These are phyloP conservation scores for Saguinus imperator DNA, from an alignment of 2,113 vertebrate genomes.

Conservation along the genomic window DNA sequence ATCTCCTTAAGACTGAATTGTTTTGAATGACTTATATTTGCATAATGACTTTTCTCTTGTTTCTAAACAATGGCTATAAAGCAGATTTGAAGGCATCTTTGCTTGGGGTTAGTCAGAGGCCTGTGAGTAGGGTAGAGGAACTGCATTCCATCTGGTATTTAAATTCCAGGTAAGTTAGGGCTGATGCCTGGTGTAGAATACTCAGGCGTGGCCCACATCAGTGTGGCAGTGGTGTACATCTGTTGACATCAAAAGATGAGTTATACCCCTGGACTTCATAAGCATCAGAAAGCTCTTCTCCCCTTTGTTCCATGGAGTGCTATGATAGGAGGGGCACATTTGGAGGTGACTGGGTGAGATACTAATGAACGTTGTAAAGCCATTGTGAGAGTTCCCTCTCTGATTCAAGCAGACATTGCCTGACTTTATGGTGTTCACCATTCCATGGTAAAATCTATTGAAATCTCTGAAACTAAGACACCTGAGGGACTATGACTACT, in stretches of 20 bases:
- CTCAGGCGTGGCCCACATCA: neutral
- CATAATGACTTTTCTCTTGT: neutral
- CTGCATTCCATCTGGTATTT: neutral
- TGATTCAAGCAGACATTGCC: neutral
- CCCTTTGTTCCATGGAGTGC: neutral
- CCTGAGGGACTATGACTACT: neutral
- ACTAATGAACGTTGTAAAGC: neutral
- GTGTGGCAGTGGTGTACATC: neutral
- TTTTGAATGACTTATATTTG: neutral
- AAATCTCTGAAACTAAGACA: neutral
- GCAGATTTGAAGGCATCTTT: neutral
- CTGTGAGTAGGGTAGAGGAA: neutral
- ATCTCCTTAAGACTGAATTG: neutral
- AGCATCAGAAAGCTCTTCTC: neutral
- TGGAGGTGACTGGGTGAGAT: neutral
- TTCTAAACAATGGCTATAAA: neutral
- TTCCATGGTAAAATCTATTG: neutral
- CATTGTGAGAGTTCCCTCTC: neutral
- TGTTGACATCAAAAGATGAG: neutral
- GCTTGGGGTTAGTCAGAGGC: neutral
- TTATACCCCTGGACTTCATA: neutral
- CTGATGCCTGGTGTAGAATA: neutral
- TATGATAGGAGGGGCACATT: neutral
- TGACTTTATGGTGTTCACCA: neutral
- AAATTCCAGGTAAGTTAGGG: neutral